These are phyloP conservation scores for Hemiscyllium ocellatum DNA, from an alignment of 2,113 vertebrate species.

Conservation along the genomic window DNA sequence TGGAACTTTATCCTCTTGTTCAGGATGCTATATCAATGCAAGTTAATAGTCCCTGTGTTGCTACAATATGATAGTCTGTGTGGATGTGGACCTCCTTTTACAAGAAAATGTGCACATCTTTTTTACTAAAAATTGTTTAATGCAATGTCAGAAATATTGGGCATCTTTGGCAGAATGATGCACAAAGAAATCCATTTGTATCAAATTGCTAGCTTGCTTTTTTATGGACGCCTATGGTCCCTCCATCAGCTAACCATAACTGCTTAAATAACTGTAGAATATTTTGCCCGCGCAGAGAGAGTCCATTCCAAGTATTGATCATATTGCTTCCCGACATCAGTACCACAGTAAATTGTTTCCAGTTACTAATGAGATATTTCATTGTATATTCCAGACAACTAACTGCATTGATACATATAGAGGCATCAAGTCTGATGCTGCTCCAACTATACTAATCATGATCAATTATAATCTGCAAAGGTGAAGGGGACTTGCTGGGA, in stretches of 20 bases:
- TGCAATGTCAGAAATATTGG: not conserved
- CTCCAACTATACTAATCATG: not conserved
- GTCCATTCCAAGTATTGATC: not conserved
- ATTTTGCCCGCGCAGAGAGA: not conserved
- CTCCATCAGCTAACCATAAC: not conserved
- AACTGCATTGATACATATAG: not conserved
- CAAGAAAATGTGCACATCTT: not conserved
- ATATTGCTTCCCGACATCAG: not conserved
- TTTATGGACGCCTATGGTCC: not conserved
- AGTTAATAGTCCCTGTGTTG: not conserved
- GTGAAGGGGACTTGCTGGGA: not conserved
- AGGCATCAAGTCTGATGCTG: not conserved
- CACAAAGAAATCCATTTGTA: not conserved
- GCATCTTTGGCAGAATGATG: not conserved
- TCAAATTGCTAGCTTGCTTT: not conserved
- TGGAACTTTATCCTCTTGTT: not conserved
- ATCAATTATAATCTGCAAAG: not conserved
- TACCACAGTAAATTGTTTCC: not conserved
- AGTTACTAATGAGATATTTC: not conserved
- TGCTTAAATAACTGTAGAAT: not conserved
- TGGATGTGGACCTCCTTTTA: not conserved
- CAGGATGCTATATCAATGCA: not conserved
- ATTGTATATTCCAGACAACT: not conserved
- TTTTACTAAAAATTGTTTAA: not conserved
- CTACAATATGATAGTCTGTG: not conserved